Conservation (phyloP, 2,797 vertebrate genomes). For the Bovichtus variegatus region DNA sequence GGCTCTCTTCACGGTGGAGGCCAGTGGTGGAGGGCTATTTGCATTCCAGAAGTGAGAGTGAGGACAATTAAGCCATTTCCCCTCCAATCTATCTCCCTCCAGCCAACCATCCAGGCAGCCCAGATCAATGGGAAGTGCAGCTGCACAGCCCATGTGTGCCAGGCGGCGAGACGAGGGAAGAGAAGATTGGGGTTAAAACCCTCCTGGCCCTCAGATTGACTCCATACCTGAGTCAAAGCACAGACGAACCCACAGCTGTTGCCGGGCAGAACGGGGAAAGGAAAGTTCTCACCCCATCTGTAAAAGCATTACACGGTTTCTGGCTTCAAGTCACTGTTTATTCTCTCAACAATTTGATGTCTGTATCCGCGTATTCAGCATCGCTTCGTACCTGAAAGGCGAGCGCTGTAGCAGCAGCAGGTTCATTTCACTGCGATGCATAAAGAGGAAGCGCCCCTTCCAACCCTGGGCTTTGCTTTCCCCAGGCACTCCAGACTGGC, state of each 20-base stretch:
- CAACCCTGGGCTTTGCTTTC: slow-evolving; percentile 7
- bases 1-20: slow-evolving; percentile 58
- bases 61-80: slow-evolving; percentile 89
- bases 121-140: slow-evolving; percentile 85
- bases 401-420: slow-evolving; percentile 31
- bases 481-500: slow-evolving; percentile 71
- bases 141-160: slow-evolving; percentile 83
- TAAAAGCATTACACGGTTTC: slow-evolving; percentile 60
- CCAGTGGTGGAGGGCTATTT: slow-evolving; percentile 77
- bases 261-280: slow-evolving; percentile 59
- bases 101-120: slow-evolving; percentile 75
- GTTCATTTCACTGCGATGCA: slow-evolving; percentile 46
- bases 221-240: slow-evolving; percentile 82
- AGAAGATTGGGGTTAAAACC: slow-evolving; percentile 90
- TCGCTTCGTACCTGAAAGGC: slow-evolving; percentile 43
- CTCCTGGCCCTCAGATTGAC: slow-evolving; percentile 85
- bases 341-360: slow-evolving; percentile 60
- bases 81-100: slow-evolving; percentile 88
- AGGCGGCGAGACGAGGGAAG: slow-evolving; percentile 75
- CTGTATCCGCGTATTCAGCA: slow-evolving; percentile 50
- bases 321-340: slow-evolving; percentile 64
- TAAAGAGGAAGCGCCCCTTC: slow-evolving; percentile 43
- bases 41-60: slow-evolving; percentile 88
- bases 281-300: slow-evolving; percentile 65
- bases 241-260: slow-evolving; percentile 70